Conservation (phyloP, 2,797 vertebrate genomes). For the Peromyscus nudipes region DNA sequence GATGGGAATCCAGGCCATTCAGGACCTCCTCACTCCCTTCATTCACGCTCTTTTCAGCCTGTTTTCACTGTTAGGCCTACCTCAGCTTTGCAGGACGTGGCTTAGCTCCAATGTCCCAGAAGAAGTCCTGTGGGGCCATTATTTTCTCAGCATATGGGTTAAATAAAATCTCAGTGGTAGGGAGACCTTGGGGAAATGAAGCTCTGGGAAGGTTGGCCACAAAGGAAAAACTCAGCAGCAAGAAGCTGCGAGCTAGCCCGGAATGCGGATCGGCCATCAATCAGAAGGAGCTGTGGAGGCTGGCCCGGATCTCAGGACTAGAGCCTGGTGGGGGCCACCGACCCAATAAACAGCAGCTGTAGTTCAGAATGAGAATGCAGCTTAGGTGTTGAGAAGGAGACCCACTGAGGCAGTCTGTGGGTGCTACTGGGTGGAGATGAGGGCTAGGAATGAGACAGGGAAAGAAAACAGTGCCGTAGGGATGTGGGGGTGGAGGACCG, state of each 20-base stretch:
- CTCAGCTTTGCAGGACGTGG: not conserved
- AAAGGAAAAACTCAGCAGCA: conserved; percentile 19
- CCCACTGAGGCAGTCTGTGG: not conserved
- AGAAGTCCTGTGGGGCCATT: conserved; percentile 15
- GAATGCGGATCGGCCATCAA: not conserved
- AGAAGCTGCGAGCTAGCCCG: not conserved
- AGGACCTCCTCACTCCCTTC: not conserved
- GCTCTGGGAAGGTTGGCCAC: not conserved
- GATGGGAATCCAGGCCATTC: not conserved
- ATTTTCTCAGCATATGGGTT: conserved; percentile 61
- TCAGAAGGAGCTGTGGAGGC: not conserved
- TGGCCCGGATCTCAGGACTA: not conserved
- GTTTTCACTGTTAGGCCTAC: not conserved
- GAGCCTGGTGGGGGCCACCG: not conserved
- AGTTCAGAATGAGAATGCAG: not conserved
- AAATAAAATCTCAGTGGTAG: conserved; percentile 55
- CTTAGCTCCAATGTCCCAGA: not conserved
- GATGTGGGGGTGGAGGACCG: not conserved
- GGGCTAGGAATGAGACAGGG: not conserved
- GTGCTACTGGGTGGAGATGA: not conserved
- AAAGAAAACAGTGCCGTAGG: not conserved
- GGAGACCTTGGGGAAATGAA: conserved; percentile 42
- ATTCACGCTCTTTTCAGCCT: not conserved
- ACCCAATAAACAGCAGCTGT: not conserved
- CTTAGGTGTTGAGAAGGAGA: not conserved